Conservation (phyloP, 2,888 invertebrate genomes). For the Chrysomela aeneicollis region DNA sequence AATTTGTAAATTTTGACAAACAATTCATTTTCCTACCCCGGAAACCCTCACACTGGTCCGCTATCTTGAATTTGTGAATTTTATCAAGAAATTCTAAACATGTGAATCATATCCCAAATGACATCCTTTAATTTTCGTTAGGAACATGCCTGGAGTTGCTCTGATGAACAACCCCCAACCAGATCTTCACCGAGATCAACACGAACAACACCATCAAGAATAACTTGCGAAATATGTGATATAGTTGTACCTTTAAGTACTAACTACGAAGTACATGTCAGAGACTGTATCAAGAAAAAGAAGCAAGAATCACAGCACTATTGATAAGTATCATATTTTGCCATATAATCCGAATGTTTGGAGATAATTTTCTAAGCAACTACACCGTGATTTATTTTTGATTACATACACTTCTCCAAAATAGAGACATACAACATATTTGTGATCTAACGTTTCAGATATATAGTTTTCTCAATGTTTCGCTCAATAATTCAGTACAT, state of each 20-base stretch:
- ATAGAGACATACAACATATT: too few relatives aligned
- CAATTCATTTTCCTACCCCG: too few relatives aligned
- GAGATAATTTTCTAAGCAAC: neutral
- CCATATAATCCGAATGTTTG: neutral
- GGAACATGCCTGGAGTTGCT: constrained; percentile 41
- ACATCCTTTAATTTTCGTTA: constrained; percentile 21
- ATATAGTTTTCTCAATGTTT: too few relatives aligned
- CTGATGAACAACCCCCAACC: constrained; percentile 33
- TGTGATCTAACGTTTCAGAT: too few relatives aligned
- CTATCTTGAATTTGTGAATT: too few relatives aligned
- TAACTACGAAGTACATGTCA: constrained; percentile 37
- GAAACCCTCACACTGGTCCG: too few relatives aligned
- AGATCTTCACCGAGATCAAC: constrained; percentile 19
- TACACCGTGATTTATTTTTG: too few relatives aligned
- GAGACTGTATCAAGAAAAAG: constrained; percentile 26
- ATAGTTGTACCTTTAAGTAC: constrained; percentile 30
- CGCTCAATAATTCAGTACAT: too few relatives aligned
- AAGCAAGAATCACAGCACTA: constrained; percentile 1
- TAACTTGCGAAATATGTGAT: constrained; percentile 39
- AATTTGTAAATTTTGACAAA: too few relatives aligned
- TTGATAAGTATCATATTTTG: neutral
- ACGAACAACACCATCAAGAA: constrained; percentile 26
- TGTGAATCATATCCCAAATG: too few relatives aligned
- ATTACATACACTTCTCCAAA: too few relatives aligned
- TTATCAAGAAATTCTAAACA: too few relatives aligned